Percentiles rank a stretch among this genome's conserved stretches.
These are phyloP conservation scores for Tupaia tana DNA, from an alignment of 2,113 vertebrate species.

Conservation along the genomic window DNA sequence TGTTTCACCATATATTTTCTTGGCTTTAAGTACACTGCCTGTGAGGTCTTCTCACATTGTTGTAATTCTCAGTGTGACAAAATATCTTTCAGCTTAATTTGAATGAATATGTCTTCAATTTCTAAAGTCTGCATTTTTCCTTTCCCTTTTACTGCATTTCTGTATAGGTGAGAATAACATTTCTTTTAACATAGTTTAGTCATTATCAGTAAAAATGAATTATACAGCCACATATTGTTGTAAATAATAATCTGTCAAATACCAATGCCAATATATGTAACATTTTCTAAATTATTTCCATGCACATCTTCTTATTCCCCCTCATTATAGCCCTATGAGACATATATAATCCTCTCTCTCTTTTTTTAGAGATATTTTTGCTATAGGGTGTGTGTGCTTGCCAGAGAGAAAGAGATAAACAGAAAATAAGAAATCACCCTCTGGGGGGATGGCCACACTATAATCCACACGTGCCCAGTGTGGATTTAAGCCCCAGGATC, in stretches of 20 bases:
- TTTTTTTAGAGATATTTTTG: too few species aligned
- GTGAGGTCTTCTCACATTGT: slow-evolving; percentile 76
- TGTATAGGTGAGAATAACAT: slow-evolving; percentile 77
- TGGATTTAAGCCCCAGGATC: too few species aligned
- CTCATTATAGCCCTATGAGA: background rate
- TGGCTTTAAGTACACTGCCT: slow-evolving; percentile 80
- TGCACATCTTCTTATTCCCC: background rate
- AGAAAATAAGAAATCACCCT: too few species aligned
- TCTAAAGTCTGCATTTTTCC: slow-evolving; percentile 72
- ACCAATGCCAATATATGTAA: background rate
- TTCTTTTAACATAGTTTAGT: slow-evolving; percentile 79
- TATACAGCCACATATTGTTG: slow-evolving; percentile 39
- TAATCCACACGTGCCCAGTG: too few species aligned
- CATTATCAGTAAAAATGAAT: slow-evolving; percentile 82
- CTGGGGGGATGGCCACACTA: too few species aligned
- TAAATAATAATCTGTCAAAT: background rate
- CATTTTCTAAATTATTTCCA: background rate
- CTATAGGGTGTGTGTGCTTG: too few species aligned
- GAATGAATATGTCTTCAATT: slow-evolving; percentile 83
- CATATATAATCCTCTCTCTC: too few species aligned
- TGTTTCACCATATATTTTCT: slow-evolving; percentile 62
- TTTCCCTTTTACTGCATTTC: slow-evolving; percentile 68
- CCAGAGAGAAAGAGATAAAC: too few species aligned
- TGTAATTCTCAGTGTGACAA: slow-evolving; percentile 79
- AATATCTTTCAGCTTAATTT: slow-evolving; percentile 81